phyloP scores from a whole-genome alignment of 2,888 invertebrate species.

The Sipha maydis region DNA sequence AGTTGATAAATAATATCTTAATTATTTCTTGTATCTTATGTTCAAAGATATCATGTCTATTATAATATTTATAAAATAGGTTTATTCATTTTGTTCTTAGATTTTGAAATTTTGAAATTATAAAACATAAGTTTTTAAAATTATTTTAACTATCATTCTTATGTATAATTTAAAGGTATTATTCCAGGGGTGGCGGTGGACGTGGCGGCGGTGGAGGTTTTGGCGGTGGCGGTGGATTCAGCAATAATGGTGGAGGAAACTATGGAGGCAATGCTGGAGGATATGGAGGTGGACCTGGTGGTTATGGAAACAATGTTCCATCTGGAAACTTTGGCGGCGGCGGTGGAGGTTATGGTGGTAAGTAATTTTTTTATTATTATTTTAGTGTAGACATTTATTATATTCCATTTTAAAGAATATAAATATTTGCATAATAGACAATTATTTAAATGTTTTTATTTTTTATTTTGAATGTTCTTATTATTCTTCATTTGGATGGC shows the following conservation, averaged over 20 bases:
- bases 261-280: conserved; percentile 68
- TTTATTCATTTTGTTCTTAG: background rate
- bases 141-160: conserved; percentile 13
- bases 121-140: background rate
- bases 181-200: conserved; percentile 68
- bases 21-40: too few relatives aligned
- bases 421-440: too few relatives aligned
- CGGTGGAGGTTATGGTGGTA: conserved; percentile 63
- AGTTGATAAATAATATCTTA: too few relatives aligned
- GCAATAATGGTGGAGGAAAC: conserved; percentile 67
- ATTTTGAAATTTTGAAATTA: background rate
- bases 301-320: conserved; percentile 68
- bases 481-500: too few relatives aligned
- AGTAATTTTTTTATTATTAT: conserved; percentile 26
- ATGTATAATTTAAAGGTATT: conserved; percentile 34
- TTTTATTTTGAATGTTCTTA: too few relatives aligned
- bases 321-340: conserved; percentile 68
- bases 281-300: conserved; percentile 67
- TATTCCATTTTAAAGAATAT: too few relatives aligned
- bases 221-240: conserved; percentile 67
- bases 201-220: conserved; percentile 68
- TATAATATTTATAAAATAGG: too few relatives aligned
- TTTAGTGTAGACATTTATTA: background rate
- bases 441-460: too few relatives aligned
- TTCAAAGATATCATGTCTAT: too few relatives aligned